A percentile compares a stretch with the other conserved stretches of the same genome.
These are phyloP conservation scores for Parnassius mnemosyne DNA, from an alignment of 2,888 invertebrate genomes.

Conservation along the genomic window DNA sequence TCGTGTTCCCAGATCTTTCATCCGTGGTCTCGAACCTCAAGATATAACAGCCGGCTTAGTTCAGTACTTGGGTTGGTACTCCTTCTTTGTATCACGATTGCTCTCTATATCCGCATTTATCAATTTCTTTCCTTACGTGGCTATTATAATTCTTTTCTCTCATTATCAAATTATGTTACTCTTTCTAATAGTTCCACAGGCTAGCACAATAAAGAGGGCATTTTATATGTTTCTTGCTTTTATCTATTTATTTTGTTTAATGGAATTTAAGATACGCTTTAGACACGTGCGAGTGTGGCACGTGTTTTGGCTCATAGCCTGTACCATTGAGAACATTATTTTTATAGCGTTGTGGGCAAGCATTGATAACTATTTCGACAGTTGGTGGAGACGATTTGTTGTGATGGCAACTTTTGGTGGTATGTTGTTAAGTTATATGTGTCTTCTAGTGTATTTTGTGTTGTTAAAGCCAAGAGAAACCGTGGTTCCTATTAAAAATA, in stretches of 20 bases:
- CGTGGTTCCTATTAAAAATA: constrained; percentile 61
- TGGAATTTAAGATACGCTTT: constrained; percentile 90
- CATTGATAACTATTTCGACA: constrained; percentile 73
- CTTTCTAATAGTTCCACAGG: constrained; percentile 84
- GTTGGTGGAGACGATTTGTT: constrained; percentile 86
- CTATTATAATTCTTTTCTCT: constrained; percentile 78
- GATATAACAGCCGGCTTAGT: constrained; percentile 85
- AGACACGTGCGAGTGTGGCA: constrained; percentile 86
- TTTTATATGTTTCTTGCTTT: constrained; percentile 87
- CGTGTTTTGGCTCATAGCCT: constrained; percentile 83
- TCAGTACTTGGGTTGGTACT: constrained; percentile 88
- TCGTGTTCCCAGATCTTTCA: constrained; percentile 70
- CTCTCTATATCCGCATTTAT: constrained; percentile 85
- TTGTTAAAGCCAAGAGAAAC: constrained; percentile 83
- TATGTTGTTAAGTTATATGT: constrained; percentile 79
- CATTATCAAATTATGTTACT: constrained; percentile 85
- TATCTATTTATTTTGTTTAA: constrained; percentile 86
- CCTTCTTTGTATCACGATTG: constrained; percentile 86
- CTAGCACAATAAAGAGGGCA: constrained; percentile 72
- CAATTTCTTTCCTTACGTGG: constrained; percentile 82
- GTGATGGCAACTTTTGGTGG: constrained; percentile 82
- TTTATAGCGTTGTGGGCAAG: constrained; percentile 85
- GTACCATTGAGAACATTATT: constrained; percentile 83
- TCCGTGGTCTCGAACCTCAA: constrained; percentile 86
- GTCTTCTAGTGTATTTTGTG: constrained; percentile 83